Evolutionary conservation across 1,140 invertebrate genomes (phyloP), one percentile per base, ranked within the genome.

Genomic region (Campoletis sonorensis): DNA sequence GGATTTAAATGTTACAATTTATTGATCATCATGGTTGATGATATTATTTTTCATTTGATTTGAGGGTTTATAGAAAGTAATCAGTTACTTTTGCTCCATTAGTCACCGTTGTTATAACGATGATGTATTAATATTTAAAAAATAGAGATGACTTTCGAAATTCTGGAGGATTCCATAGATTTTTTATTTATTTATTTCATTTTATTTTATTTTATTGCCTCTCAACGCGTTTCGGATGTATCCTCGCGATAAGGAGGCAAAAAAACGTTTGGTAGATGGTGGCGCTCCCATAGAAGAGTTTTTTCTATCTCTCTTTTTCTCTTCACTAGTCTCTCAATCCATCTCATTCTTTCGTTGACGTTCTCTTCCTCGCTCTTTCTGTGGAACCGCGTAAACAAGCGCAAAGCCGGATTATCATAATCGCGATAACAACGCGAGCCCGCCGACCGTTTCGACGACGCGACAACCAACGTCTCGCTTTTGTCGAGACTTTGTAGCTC

Each of bases 341-440:
- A n/a, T 76, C n/a, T 72, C 70, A 27, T 23, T 58, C 70, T 72
- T 83, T 86, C 86, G 16, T 23, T 64, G 16, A 84, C 85, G 87
- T 86, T 84, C 84, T 84, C 84, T 83, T 84, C 85, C 82, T 81
- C 84, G 80, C 30, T 76, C 58, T 68, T 23, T 33, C 54, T 45
- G 64, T 73, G 18, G 45, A 73, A 71, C 83, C 86, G 84, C 84
- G 84, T 86, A 88, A 88, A 88, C 85, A 88, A 87, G 83, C 84
- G 85, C 82, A 87, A 89, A 86, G 87, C 85, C 83, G 85, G 87
- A 89, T 89, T 90, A 90, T 88, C 88, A 87, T 88, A 90, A 89
- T 88, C 88, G 85, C 85, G 87, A 89, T 89, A 88, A 45, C 40
- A 45, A 87, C 86, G 85, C 82, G 61, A 67, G 75, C 76, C 76